Base-by-base conservation (phyloP, 2,113 vertebrate genomes). In the Tonatia bakeri region DNA sequence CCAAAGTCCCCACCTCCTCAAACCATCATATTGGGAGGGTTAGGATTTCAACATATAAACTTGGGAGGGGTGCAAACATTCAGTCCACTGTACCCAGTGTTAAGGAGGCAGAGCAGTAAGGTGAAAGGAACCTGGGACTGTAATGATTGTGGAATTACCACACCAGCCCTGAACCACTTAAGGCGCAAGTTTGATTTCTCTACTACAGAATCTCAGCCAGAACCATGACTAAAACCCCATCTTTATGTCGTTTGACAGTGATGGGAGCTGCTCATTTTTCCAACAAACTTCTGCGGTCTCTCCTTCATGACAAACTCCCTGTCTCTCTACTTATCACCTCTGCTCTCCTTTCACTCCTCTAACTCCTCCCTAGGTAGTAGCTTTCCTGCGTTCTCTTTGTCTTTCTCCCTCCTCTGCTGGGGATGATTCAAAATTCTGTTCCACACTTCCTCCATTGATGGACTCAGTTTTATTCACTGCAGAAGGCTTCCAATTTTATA, bases 401-500 rank as follows among this genome's bases (percentile, higher is more conserved):
- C 81, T 90, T 84, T 85, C 56, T 69, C 11, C 67, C 28, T 85
- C 10, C 40, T 13, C 2, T 38, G 67, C n/a, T 33, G 69, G 31
- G 3, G 64, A 36, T 56, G 67, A 91, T 56, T 70, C 72, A 85
- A 87, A 40, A 22, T 12, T 91, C 67, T 83, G 6, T 43, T 90
- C 65, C 69, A 40, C 4, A 52, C 38, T 67, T 75, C 40, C 45
- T 87, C 59, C 59, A 43, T 28, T 67, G 14, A 36, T 22, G 26
- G 54, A 65, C 7, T 96, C 45, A 28, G 88, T 19, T 93, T 85
- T 47, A 93, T 85, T 95, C 90, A 90, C 56, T 52, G 5, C 33
- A 76, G 61, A 82, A 92, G 65, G 24, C 45, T 90, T 90, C 50
- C 70, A 50, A 3, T 90, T 95, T 95, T 90, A 87, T 47, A 87